Conservation (phyloP, 2,113 vertebrate species). For the Sprattus sprattus region DNA sequence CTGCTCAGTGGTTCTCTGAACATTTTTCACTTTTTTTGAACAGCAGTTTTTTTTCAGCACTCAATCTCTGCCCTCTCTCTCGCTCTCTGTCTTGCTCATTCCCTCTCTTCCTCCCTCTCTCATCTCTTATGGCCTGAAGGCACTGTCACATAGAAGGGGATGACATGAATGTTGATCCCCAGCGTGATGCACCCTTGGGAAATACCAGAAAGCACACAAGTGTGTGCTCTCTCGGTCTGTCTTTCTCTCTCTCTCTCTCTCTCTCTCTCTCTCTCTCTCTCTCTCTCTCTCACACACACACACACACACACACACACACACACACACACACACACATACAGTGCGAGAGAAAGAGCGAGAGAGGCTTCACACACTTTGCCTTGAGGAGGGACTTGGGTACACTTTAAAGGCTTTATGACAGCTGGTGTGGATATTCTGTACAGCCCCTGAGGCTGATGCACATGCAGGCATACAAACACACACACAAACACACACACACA, state of each 20-base stretch:
- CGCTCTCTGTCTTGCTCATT: not conserved
- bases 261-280: not conserved
- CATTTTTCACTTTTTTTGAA: not conserved
- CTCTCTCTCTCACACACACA: slow-evolving; percentile 17
- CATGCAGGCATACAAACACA: slow-evolving; percentile 2
- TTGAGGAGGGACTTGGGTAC: slow-evolving; percentile 63
- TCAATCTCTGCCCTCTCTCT: slow-evolving; percentile 45
- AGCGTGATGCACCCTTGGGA: slow-evolving; percentile 67
- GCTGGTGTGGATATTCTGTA: slow-evolving; percentile 58
- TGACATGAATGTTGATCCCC: slow-evolving; percentile 63
- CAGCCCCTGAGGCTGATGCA: slow-evolving; percentile 32
- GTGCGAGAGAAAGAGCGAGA: not conserved
- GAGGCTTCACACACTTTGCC: slow-evolving; percentile 3
- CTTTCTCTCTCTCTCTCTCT: not conserved
- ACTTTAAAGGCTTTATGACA: slow-evolving; percentile 69
- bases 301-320: slow-evolving; percentile 24
- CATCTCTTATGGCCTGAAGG: slow-evolving; percentile 60
- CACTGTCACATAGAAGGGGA: slow-evolving; percentile 63
- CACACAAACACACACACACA: not conserved
- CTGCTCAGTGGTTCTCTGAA: not conserved
- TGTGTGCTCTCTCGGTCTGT: not conserved
- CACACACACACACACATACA: slow-evolving; percentile 8
- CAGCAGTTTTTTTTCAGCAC: not conserved
- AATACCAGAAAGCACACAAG: slow-evolving; percentile 59
- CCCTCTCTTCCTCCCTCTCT: slow-evolving; percentile 5